Evolutionary conservation across 2,888 invertebrate species (phyloP).

Genomic region (Alcis repandata): DNA sequence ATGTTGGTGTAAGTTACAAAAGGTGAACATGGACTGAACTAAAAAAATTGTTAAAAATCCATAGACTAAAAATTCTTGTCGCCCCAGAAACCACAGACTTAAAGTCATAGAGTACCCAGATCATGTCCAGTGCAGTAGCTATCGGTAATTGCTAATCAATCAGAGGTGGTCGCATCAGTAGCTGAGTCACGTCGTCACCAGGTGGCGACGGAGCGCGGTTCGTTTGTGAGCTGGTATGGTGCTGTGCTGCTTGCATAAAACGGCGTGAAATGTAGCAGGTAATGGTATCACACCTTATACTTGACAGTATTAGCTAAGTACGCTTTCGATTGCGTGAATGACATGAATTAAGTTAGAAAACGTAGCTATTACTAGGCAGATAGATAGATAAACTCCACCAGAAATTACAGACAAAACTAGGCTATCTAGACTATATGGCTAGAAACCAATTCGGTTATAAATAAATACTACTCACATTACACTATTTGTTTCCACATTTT

Average conservation of each 20-base stretch:
- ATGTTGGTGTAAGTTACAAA: no score
- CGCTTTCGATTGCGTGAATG: background rate
- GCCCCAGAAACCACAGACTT: background rate
- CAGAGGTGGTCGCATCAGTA: constrained; percentile 46
- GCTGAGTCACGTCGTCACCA: constrained; percentile 42
- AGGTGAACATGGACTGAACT: no score
- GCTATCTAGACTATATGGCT: no score
- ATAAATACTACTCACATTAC: no score
- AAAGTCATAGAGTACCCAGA: constrained; percentile 18
- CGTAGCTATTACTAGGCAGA: no score
- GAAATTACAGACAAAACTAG: no score
- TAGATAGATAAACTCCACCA: no score
- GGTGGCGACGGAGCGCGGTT: constrained; percentile 38
- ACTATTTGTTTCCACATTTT: no score
- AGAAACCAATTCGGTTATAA: no score
- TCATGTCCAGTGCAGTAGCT: constrained; percentile 21
- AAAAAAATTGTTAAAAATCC: no score
- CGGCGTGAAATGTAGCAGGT: constrained; percentile 5
- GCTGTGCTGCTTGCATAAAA: constrained; percentile 35
- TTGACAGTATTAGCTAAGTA: background rate
- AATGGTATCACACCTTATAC: background rate
- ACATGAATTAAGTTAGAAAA: no score
- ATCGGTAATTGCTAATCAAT: constrained; percentile 44
- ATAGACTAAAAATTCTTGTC: no score
- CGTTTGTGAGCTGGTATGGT: constrained; percentile 21